Base-by-base conservation (phyloP, 2,113 vertebrate genomes). In the Ceyx melanurus region DNA sequence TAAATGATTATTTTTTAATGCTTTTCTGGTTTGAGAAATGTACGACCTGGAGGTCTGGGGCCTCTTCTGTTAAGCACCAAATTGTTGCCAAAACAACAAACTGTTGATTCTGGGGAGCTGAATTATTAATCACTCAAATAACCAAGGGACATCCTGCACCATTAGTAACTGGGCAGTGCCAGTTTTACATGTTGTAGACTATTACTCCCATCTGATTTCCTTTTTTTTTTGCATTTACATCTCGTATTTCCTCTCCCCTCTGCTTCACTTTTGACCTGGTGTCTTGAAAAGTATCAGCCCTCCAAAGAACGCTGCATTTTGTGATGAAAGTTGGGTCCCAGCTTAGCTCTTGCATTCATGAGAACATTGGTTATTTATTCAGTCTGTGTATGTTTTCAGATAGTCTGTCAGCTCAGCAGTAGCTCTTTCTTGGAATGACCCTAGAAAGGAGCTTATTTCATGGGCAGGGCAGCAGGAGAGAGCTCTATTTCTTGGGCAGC, bases 1-100 rank as follows among this genome's bases (percentile, higher is more conserved):
- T 92, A 74, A 90, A 77, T 65, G 42, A 57, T 57, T 51, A 19
- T 19, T 11, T 42, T 64, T 77, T 51, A 53, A 13, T 85, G 45
- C 50, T 89, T 78, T 88, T 57, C 40, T 88, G 22, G 4, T 79
- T 80, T 88, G 81, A 75, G 95, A 96, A 86, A 82, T 64, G 13
- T 26, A 8, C 82, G 85, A 77, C 88, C 75, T 91, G 72, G 22
- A 25, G 84, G 82, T 60, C 60, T 91, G 82, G 29, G 79, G 45
- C n/a, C 56, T 86, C 53, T 75, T 72, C 46, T 78, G 17, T 62
- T 76, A 37, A 76, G 67, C 68, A 66, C 28, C n/a, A 56, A 91
- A 60, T 19, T 77, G 43, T 67, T 92, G 40, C 56, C 84, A 73
- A 73, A 82, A 28, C 35, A 88, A 33, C 42, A 74, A 46, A n/a